These are phyloP conservation scores for Macquaria ambigua DNA, from an alignment of 2,113 vertebrate species.

Conservation along the genomic window DNA sequence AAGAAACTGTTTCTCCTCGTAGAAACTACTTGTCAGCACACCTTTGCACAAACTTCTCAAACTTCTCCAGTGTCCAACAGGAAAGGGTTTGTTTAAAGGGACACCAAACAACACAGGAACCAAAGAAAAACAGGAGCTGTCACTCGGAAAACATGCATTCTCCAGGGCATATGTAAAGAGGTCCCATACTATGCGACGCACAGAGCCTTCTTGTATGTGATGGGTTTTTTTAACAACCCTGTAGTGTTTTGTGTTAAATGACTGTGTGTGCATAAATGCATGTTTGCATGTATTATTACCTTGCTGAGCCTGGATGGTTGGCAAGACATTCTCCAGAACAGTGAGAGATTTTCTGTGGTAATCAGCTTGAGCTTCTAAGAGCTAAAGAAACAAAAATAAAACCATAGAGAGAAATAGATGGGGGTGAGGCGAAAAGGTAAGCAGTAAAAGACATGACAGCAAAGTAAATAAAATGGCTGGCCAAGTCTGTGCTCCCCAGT, in stretches of 20 bases:
- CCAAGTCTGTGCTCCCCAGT: conserved; percentile 44
- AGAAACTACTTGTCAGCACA: conserved; percentile 16
- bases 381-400: conserved; percentile 90
- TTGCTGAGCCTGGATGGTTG: conserved; percentile 97
- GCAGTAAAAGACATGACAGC: conserved; percentile 44
- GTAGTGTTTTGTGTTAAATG: conserved; percentile 6
- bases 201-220: conserved; percentile 2
- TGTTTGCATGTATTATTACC: conserved; percentile 82
- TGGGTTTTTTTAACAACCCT: background rate
- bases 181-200: background rate
- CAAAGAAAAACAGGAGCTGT: conserved; percentile 9
- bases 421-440: conserved; percentile 8
- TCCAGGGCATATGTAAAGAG: conserved; percentile 2
- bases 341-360: conserved; percentile 99
- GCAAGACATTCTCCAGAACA: conserved; percentile 96
- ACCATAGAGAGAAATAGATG: conserved; percentile 19
- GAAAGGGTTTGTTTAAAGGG: conserved; percentile 35
- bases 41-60: conserved; percentile 3
- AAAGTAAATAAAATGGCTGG: conserved; percentile 51
- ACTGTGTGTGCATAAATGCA: conserved; percentile 9
- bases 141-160: background rate
- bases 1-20: conserved; percentile 2
- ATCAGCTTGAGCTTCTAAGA: conserved; percentile 99
- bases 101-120: conserved; percentile 29
- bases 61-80: background rate